Conservation (phyloP, 2,113 vertebrate genomes). For the Pseudopipra pipra region DNA sequence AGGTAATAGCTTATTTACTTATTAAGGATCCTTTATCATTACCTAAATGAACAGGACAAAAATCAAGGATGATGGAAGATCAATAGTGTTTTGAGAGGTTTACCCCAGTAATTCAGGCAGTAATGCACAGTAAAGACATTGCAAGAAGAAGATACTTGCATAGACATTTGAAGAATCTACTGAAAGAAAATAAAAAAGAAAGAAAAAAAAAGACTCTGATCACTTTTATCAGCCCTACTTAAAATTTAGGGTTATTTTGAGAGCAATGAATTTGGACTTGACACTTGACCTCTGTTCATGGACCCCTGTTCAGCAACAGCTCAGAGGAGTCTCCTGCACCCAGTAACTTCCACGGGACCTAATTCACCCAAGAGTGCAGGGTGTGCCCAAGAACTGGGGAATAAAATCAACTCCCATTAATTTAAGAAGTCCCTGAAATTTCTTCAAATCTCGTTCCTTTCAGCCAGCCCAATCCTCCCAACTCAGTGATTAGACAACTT, state of each 20-base stretch:
- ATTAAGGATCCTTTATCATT: background rate
- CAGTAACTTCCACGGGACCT: background rate
- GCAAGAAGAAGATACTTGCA: background rate
- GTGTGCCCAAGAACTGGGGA: background rate
- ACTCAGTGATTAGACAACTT: background rate
- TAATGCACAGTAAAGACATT: background rate
- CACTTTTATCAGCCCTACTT: background rate
- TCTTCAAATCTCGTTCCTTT: background rate
- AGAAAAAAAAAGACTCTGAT: fast-evolving
- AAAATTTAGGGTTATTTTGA: background rate
- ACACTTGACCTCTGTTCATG: fast-evolving
- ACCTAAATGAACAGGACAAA: background rate
- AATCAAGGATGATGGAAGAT: background rate
- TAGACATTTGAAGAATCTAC: background rate
- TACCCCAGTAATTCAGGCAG: background rate
- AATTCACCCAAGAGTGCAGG: background rate
- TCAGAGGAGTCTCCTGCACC: background rate
- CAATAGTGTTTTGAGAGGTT: background rate
- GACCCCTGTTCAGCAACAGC: fast-evolving
- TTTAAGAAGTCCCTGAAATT: background rate
- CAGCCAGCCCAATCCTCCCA: background rate
- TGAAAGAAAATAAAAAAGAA: background rate
- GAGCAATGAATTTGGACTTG: background rate
- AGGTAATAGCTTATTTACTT: background rate
- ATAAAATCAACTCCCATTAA: background rate